These are phyloP conservation scores for Colaptes auratus DNA, from an alignment of 2,113 vertebrate species.

Conservation along the genomic window DNA sequence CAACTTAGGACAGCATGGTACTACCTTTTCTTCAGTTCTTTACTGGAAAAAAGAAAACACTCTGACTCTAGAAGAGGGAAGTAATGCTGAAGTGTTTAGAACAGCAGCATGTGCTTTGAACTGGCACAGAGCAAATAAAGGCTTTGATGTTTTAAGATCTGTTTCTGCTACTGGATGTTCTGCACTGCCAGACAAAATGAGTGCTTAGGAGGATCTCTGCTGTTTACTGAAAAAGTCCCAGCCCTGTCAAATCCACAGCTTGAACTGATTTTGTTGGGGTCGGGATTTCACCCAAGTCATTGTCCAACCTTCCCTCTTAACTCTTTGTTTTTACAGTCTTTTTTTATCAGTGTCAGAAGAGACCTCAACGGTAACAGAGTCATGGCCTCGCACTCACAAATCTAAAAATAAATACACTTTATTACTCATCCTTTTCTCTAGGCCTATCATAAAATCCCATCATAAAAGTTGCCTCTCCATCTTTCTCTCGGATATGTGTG, in stretches of 20 bases:
- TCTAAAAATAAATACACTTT: neutral
- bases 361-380: neutral
- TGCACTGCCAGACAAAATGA: neutral
- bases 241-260: neutral
- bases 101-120: neutral
- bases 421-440: neutral
- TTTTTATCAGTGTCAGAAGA: neutral
- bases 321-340: neutral
- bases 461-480: neutral
- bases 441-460: neutral
- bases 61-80: neutral
- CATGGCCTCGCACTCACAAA: neutral
- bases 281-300: neutral
- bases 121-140: neutral
- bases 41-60: neutral
- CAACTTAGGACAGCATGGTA: neutral
- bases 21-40: neutral
- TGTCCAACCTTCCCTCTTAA: neutral
- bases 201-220: neutral
- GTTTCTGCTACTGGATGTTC: neutral
- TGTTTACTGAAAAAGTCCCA: neutral
- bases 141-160: slow-evolving; percentile 1
- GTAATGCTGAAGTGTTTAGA: neutral
- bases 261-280: neutral
- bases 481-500: neutral